Percentiles rank a stretch among this genome's conserved stretches.
These are phyloP conservation scores for Tortrix viridana DNA, from an alignment of 2,888 invertebrate genomes.

Conservation along the genomic window DNA sequence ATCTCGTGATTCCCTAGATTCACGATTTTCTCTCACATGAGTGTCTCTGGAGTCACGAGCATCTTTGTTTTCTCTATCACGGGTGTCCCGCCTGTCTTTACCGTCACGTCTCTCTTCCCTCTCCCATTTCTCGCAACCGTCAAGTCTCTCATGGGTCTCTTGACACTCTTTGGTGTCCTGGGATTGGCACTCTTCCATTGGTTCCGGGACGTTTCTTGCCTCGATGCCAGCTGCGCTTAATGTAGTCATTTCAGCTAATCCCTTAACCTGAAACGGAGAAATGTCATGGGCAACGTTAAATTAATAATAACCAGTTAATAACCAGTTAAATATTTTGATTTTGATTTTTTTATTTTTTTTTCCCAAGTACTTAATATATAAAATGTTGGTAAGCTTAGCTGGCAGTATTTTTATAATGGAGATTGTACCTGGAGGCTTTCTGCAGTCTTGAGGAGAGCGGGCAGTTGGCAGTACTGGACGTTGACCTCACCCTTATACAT, in stretches of 20 bases:
- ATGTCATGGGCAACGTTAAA: neutral
- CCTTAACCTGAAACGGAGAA: constrained; percentile 86
- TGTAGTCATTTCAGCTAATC: constrained; percentile 96
- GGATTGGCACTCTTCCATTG: constrained; percentile 78
- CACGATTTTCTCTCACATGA: constrained; percentile 62
- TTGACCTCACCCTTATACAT: constrained; percentile 98
- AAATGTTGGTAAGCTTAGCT: too few relatives aligned
- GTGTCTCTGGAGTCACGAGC: constrained; percentile 62
- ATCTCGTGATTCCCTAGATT: constrained; percentile 50
- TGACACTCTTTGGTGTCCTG: constrained; percentile 67
- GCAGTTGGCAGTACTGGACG: constrained; percentile 96
- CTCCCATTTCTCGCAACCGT: constrained; percentile 64
- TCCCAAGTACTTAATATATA: too few relatives aligned
- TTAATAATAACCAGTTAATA: neutral
- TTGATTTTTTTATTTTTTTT: too few relatives aligned
- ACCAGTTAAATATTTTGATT: too few relatives aligned
- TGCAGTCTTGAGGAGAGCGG: constrained; percentile 95
- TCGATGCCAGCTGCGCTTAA: constrained; percentile 87
- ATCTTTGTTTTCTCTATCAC: constrained; percentile 71
- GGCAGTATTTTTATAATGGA: neutral
- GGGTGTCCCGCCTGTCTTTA: constrained; percentile 64
- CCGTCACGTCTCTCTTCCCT: constrained; percentile 71
- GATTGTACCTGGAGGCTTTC: constrained; percentile 91
- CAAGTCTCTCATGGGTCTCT: constrained; percentile 67
- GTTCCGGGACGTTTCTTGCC: constrained; percentile 75